Evolutionary conservation across 37 sponge, comb jelly and placozoan species (phyloP), one percentile per base, ranked within the genome.

Genomic region (Crambe crambe): DNA sequence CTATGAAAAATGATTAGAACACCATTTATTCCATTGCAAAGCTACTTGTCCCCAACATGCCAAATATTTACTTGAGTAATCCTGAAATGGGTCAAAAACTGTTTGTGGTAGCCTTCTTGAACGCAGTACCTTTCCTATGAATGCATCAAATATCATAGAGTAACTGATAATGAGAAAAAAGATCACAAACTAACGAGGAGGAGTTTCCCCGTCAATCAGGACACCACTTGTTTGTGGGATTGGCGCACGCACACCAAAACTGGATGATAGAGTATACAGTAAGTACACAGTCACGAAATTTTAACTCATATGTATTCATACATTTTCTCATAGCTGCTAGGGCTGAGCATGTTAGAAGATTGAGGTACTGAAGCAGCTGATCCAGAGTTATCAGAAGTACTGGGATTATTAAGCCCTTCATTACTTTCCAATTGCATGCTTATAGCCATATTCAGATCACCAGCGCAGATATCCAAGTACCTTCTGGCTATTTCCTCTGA

Each of bases 401-500:
- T 43, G 21, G 62, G 26, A 2, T 38, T 42, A 26, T n/a, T n/a
- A n/a, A n/a, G n/a, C n/a, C n/a, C n/a, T n/a, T 12, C 73, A 3
- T 73, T 72, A 23, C 76, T 47, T 66, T 95, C 95, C 29, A 92
- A 43, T 70, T 92, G 84, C 81, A 88, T 88, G 37, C 80, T 60
- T 40, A 95, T 60, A n/a, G 95, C 95, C 31, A 86, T 31, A 26
- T 89, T 81, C 0, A 95, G 73, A 34, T 95, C 78, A 2, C 93
- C 86, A 18, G 42, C 86, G 37, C 87, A 83, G n/a, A 90, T 86
- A 39, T 85, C 90, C 37, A 95, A 64, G 40, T 81, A 58, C 18
- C 58, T 81, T 29, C 68, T 82, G 0, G 95, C 95, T 2, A 79
- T 68, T 23, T 89, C 69, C 0, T 29, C 25, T 9, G 86, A 43